phyloP scores from a whole-genome alignment of 2,888 invertebrate species.

The Melangyna quadrimaculata region DNA sequence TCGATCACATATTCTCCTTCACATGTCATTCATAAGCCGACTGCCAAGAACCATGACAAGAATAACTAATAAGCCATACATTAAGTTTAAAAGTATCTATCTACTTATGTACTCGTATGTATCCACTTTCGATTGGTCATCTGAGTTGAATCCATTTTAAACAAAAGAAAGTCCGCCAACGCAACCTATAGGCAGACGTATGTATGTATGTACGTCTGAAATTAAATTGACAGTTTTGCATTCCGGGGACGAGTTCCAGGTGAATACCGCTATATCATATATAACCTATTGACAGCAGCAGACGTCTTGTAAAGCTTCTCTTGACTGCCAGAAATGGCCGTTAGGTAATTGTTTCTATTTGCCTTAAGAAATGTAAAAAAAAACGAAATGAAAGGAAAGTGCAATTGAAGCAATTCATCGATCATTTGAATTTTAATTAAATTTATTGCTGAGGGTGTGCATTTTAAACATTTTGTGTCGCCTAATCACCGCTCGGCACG shows the following conservation, averaged over 20 bases:
- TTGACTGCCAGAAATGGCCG: constrained; percentile 40
- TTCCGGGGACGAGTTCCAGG: constrained; percentile 37
- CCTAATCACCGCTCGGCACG: not conserved
- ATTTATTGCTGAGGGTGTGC: constrained; percentile 9
- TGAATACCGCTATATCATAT: not conserved
- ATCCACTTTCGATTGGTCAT: constrained; percentile 52
- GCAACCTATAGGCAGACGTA: not conserved
- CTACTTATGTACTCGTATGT: not conserved
- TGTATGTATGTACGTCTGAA: constrained; percentile 5
- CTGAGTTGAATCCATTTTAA: constrained; percentile 24
- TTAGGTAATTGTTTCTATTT: constrained; percentile 59
- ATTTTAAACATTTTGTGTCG: not conserved
- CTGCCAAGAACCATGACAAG: constrained; percentile 38
- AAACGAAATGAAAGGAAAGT: constrained; percentile 57
- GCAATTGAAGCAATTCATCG: constrained; percentile 24
- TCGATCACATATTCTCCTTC: constrained; percentile 34
- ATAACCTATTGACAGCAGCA: constrained; percentile 48
- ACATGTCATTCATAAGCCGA: constrained; percentile 33
- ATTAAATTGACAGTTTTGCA: constrained; percentile 60
- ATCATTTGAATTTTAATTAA: constrained; percentile 18
- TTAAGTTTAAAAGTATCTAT: not conserved
- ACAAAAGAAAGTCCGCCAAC: constrained; percentile 68
- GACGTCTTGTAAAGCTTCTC: constrained; percentile 6
- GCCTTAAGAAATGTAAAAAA: constrained; percentile 9
- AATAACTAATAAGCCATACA: constrained; percentile 42